Evolutionary conservation across 1,140 invertebrate genomes (phyloP), one percentile per base, ranked within the genome.

Genomic region (Cotesia chilonis): DNA sequence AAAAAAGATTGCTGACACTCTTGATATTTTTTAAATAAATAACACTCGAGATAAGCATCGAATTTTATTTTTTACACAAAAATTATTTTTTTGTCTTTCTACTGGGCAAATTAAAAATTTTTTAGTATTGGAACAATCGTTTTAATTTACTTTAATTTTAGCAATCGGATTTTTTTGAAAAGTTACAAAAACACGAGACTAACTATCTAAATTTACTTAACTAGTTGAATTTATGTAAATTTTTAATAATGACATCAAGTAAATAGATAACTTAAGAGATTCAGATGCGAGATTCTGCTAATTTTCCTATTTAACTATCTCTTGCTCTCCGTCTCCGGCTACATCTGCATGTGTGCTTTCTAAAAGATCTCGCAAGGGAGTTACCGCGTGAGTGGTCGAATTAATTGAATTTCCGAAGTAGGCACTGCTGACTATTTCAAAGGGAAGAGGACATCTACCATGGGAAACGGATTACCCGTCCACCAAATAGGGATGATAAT

Each of bases 401-500:
- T 64, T 64, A 64, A 64, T 64, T 64, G 61, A 64, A 64, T 64
- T 41, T 37, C 2, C 59, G 17, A 60, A 36, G 17, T 38, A n/a
- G 37, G 61, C 28, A 41, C 0, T 35, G 61, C 28, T 12, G 38
- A 64, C 61, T 12, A n/a, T 64, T 64, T 64, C 61, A 36, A 60
- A 36, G 20, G 20, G 17, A 20, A 20, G 59, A 35, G 36, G 36
- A 61, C 14, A 4, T 9, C 9, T 64, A 64, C 61, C 61, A 35
- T 64, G 37, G 61, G 61, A 41, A 37, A 64, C 12, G 9, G 35
- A 64, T 37, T 64, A 64, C 35, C 14, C 61, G 61, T 36, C 37
- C 37, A 66, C 54, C 64, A 54, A 66, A 66, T 20, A 66, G 4
- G 64, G 64, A 54, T 54, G 64, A 28, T 66, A 66, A 66, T 66